Evolutionary conservation across 2,888 invertebrate genomes (phyloP).

Genomic region (Meliscaeva auricollis): DNA sequence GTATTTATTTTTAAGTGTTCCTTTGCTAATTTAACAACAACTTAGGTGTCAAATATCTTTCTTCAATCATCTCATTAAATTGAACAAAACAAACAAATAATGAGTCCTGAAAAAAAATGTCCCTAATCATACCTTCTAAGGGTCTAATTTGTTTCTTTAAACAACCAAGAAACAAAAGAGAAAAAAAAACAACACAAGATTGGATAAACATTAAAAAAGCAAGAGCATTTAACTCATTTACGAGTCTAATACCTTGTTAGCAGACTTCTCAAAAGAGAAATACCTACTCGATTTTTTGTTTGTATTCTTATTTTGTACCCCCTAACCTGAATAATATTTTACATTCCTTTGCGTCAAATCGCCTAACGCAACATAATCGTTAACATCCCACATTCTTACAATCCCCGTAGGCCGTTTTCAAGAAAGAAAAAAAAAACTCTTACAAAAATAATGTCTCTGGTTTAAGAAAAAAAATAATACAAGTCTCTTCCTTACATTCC

Average conservation of each 20-base stretch:
- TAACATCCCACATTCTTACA: constrained; percentile 7
- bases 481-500: background rate
- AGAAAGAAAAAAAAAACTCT: background rate
- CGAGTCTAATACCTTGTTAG: constrained; percentile 37
- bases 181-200: constrained; percentile 13
- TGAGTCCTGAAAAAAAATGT: background rate
- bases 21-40: too few relatives aligned
- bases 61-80: too few relatives aligned
- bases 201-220: constrained; percentile 15
- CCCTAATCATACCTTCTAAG: background rate
- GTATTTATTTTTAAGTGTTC: too few relatives aligned
- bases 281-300: background rate
- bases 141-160: background rate
- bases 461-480: constrained; percentile 9
- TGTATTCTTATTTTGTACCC: constrained; percentile 13
- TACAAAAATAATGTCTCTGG: constrained; percentile 13
- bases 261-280: background rate
- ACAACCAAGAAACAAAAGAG: too few relatives aligned
- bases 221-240: constrained; percentile 22
- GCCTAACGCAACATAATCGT: constrained; percentile 47
- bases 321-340: background rate
- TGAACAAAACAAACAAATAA: too few relatives aligned
- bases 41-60: too few relatives aligned
- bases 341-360: constrained; percentile 36
- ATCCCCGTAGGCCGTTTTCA: background rate